phyloP scores from a whole-genome alignment of 2,888 invertebrate genomes.

The Dysmachus trigonus region DNA sequence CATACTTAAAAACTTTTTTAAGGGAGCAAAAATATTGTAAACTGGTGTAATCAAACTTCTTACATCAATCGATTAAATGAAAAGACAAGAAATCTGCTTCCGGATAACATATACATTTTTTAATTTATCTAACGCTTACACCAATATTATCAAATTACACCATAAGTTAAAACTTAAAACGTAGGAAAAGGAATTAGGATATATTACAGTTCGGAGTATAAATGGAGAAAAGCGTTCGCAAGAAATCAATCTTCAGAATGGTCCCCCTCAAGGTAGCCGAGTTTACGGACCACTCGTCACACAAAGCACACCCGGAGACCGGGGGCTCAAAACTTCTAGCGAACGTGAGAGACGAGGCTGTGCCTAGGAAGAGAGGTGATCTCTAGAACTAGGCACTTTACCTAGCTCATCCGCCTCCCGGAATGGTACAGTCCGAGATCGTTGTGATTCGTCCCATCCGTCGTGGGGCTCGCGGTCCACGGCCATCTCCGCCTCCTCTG shows the following conservation, averaged over 20 bases:
- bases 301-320: background rate
- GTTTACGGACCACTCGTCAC: conserved; percentile 41
- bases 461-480: background rate
- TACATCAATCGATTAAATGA: too few species aligned
- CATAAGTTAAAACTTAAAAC: background rate
- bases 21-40: too few species aligned
- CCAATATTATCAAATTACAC: background rate
- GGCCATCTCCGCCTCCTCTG: conserved; percentile 1
- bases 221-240: background rate
- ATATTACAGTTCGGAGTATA: background rate
- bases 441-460: conserved; percentile 44
- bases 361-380: background rate
- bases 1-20: too few species aligned
- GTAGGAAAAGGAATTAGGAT: background rate
- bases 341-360: background rate
- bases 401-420: conserved; percentile 45
- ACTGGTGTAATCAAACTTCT: too few species aligned
- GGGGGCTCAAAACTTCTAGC: background rate
- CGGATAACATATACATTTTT: background rate
- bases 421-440: conserved; percentile 41
- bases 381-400: conserved; percentile 34
- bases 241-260: conserved; percentile 19
- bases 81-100: background rate
- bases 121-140: background rate
- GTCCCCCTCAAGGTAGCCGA: background rate